Base-by-base conservation (phyloP, 2,888 invertebrate species). In the Tetanocera ferruginea region DNA sequence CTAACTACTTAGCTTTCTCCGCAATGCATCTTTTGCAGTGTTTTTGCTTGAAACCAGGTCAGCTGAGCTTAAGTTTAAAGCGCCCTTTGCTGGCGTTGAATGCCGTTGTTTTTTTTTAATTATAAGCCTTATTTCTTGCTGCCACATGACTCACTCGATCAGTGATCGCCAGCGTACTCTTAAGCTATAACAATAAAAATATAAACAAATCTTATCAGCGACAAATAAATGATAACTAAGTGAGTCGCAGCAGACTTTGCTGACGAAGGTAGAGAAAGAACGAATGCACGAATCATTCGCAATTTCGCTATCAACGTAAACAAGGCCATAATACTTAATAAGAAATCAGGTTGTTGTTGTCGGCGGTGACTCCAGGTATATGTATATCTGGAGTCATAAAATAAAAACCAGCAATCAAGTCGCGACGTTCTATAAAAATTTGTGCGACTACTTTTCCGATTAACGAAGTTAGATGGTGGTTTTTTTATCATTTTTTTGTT, bases 181-280 rank as follows among this genome's bases (percentile, higher is more conserved):
- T 28, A 28, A 28, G 28, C 60, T 60, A 28, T 28, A 60, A 25
- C 5, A 25, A 23, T 60, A 28, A 28, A 28, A 25, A 60, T 60
- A 60, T 28, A 60, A 17, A 64, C 64, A 64, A 64, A 28, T 17
- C 28, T 64, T 64, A 64, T 64, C 64, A 64, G 64, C 34, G 5
- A 8, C 34, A 64, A 34, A 34, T 17, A 34, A 19, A 8, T 55
- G 55, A 55, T 55, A 55, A 55, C 19, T 23, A 23, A 55, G 55
- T 43, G 43, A n/a, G 19, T 55, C 55, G 55, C 19, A 55, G 55
- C 55, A 55, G 55, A 23, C 9, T 55, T 43, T 43, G 14, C 43
- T 43, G 43, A 43, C 43, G 14, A 43, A 43, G 43, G 43, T 43
- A 43, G 43, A 43, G 43, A 2, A 43, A 43, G 1, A 11, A 43